These are phyloP conservation scores for Schizaphis graminum DNA, from an alignment of 2,888 invertebrate genomes.

Conservation along the genomic window DNA sequence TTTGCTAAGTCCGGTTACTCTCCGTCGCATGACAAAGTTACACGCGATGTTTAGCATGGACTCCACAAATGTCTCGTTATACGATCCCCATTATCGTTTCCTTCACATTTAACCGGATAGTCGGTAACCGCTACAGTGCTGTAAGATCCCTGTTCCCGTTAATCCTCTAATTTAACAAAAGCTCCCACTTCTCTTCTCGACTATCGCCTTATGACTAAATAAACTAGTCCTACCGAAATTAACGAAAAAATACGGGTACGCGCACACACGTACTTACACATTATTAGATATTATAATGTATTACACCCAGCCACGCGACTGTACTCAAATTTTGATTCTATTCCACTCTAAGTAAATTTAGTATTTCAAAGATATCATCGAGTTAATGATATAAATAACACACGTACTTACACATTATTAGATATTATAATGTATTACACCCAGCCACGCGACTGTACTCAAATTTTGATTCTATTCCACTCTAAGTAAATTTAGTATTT, in stretches of 20 bases:
- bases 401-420: background rate
- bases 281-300: background rate
- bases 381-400: slow-evolving; percentile 6
- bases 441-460: background rate
- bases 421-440: background rate
- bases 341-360: background rate
- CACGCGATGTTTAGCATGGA: slow-evolving; percentile 14
- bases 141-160: slow-evolving; percentile 36
- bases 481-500: background rate
- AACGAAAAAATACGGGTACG: background rate
- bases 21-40: background rate
- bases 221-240: background rate
- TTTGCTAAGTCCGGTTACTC: background rate
- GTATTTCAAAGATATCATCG: background rate
- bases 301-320: background rate
- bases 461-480: background rate
- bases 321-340: background rate
- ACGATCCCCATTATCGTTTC: slow-evolving; percentile 55
- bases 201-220: background rate
- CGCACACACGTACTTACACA: background rate
- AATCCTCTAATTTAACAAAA: slow-evolving; percentile 54
- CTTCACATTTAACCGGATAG: slow-evolving; percentile 61
- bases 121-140: slow-evolving; percentile 24
- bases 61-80: slow-evolving; percentile 14
- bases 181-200: background rate